phyloP scores from a whole-genome alignment of 2,113 vertebrate genomes.

The Neomonachus schauinslandi region DNA sequence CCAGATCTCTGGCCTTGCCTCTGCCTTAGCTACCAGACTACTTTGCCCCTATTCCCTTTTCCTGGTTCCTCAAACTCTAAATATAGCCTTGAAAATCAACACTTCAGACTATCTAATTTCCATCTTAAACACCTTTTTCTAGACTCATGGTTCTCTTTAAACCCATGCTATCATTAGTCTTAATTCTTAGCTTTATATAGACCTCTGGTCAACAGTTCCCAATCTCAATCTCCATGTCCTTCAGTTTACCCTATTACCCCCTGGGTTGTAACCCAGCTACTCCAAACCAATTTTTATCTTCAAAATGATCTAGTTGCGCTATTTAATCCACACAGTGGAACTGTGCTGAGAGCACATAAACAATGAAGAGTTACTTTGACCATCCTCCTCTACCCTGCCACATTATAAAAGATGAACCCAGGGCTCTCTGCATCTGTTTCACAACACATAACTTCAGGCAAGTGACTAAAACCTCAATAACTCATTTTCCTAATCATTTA shows the following conservation, averaged over 20 bases:
- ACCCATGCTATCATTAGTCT: not conserved
- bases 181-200: conserved; percentile 8
- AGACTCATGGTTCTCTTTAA: conserved; percentile 16
- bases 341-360: not conserved
- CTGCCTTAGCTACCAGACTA: not conserved
- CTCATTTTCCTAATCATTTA: conserved; percentile 58
- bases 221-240: not conserved
- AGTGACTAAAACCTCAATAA: conserved; percentile 42
- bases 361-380: not conserved
- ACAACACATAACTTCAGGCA: not conserved
- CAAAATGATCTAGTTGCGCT: not conserved
- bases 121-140: not conserved
- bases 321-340: not conserved
- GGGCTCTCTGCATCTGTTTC: not conserved
- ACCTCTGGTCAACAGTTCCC: not conserved
- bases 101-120: conserved; percentile 1
- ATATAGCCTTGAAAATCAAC: conserved; percentile 37
- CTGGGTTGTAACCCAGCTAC: not conserved
- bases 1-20: not conserved
- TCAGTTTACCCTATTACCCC: not conserved
- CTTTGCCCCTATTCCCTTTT: not conserved
- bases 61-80: conserved; percentile 28
- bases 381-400: not conserved
- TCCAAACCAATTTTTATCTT: conserved; percentile 39
- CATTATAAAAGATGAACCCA: conserved; percentile 3